Base-by-base conservation (phyloP, 2,888 invertebrate species). In the Villa cingulata region DNA sequence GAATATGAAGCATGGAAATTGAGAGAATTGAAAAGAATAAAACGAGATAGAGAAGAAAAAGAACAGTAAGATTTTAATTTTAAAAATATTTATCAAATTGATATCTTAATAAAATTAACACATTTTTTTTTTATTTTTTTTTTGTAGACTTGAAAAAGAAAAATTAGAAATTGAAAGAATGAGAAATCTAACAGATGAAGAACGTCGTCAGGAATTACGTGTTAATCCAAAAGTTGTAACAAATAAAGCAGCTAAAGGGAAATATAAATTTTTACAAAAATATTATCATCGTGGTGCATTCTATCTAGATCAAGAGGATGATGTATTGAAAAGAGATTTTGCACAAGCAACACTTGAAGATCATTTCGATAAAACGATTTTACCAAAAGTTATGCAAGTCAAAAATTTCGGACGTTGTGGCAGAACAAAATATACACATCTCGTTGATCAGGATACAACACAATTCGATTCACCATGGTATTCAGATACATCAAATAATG, bases 371-470 rank as follows among this genome's bases (percentile, higher is more conserved):
- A 99, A 98, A 72, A 94, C 96, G 27, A 88, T 97, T 56, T 68
- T 99, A 52, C 98, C 98, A 2, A 96, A 97, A 75, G 97, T 98
- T 57, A 98, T 98, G 97, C 97, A 97, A 79, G 98, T 99, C 39
- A 98, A 98, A 73, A 97, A 98, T 72, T 99, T 99, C 70, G 98
- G 98, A 14, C 83, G 97, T 3, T 96, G 97, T 44, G 97, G 97
- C 6, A 80, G 98, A 45, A 97, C 98, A 0, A 99, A 99, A 64
- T 98, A 98, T 70, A 98, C 98, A 0, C 98, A 98, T 72, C 74
- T 98, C 62, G 96, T 98, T 0, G 97, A 96, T 70, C 98, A 99
- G 68, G 98, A 98, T 63, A 98, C 97, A 0, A 98, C 98, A 0
- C 88, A 90, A 62, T 94, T 94, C 60, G 95, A 97, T 64, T 94